Evolutionary conservation across 2,888 invertebrate genomes (phyloP), one percentile per base, ranked within the genome.

Genomic region (Morpho achilles): DNA sequence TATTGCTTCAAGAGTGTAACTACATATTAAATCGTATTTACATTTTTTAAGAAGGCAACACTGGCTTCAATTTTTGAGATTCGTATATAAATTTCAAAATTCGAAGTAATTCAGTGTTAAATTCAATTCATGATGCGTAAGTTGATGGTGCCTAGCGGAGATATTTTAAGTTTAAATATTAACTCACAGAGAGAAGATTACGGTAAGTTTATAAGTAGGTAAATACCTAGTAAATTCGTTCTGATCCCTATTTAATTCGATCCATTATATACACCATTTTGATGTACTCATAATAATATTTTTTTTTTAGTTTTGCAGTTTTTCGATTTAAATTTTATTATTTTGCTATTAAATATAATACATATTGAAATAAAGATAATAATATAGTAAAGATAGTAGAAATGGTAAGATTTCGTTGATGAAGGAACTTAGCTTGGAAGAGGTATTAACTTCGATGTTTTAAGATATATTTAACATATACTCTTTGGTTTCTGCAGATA

Each of bases 391-490:
- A 44, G 16, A 53, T 47, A 56, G 39, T 49, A 51, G 42, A 46
- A 51, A 49, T 46, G 53, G 53, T 22, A 62, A 65, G 23, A 58
- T 53, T 65, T 64, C 67, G 68, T 66, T 66, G 61, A 53, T 59
- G 61, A 50, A 72, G 69, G 66, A 72, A 70, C 67, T 61, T 62
- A 67, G 67, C 50, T 62, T 44, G 60, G 65, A 64, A 67, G 70
- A 72, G 70, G 70, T 71, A 71, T 64, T n/a, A 68, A 59, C 46
- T 69, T 74, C 74, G 74, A 72, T 74, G 74, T 67, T 8, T 50
- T 43, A 43, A 9, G 9, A 43, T 9, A 43, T 43, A 32, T 32
- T 32, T 32, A 32, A 32, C 32, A 32, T 32, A 32, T 32, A 32
- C 16, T 16, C 16, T 2, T 23, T 32, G 32, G 32, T 32, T 32